Evolutionary conservation across 2,113 vertebrate genomes (phyloP).

Genomic region (Callocephalon fimbriatum): DNA sequence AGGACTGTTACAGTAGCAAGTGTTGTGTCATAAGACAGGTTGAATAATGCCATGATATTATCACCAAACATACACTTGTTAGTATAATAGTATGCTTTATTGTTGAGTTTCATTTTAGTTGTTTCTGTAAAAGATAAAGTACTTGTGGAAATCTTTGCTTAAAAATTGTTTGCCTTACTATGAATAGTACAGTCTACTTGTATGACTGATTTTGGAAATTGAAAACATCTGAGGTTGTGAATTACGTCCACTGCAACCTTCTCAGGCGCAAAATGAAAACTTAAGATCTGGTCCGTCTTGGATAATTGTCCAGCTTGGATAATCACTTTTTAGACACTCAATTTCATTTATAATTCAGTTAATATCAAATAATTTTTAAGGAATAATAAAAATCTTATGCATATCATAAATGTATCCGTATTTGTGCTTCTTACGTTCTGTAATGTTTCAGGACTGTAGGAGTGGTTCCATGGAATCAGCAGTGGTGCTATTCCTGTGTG

Average conservation of each 20-base stretch:
- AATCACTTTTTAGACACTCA: not conserved
- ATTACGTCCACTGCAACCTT: not conserved
- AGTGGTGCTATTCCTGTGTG: not conserved
- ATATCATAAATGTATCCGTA: accelerated
- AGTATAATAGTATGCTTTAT: not conserved
- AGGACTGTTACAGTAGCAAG: not conserved
- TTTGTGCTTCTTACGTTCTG: not conserved
- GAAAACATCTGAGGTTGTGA: not conserved
- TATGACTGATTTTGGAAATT: not conserved
- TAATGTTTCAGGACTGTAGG: not conserved
- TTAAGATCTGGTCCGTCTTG: not conserved
- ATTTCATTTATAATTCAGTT: not conserved
- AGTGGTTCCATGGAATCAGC: not conserved
- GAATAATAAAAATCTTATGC: not conserved
- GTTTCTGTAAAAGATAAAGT: not conserved
- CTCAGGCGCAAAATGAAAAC: not conserved
- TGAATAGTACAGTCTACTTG: not conserved
- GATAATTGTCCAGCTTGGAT: not conserved
- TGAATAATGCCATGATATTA: not conserved
- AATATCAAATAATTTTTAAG: not conserved
- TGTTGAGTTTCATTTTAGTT: not conserved
- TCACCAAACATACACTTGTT: not conserved
- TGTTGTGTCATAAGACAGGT: not conserved
- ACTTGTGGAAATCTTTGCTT: not conserved
- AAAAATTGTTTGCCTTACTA: not conserved